Conservation (phyloP, 1,140 invertebrate genomes). For the Drosophila sp. region DNA sequence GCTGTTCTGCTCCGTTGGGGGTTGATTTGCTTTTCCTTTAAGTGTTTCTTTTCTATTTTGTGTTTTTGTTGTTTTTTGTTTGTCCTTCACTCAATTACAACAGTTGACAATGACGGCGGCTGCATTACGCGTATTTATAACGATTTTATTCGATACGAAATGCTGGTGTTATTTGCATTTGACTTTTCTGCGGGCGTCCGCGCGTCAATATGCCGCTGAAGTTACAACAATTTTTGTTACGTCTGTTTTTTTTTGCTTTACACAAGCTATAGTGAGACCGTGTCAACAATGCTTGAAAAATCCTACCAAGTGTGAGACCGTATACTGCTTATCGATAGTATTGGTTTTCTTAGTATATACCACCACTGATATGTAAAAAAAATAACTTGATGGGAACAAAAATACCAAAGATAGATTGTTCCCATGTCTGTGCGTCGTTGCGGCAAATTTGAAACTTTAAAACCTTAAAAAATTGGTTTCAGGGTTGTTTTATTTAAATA, state of each 20-base stretch:
- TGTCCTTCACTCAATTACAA: constrained; percentile 16
- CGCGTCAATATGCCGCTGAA: constrained; percentile 24
- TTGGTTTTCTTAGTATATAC: neutral
- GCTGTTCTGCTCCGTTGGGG: constrained; percentile 1
- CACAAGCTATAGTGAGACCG: neutral
- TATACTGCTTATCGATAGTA: neutral
- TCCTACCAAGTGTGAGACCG: neutral
- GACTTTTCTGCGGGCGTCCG: constrained; percentile 20
- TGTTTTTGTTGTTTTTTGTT: neutral
- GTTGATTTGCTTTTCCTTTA: constrained; percentile 5
- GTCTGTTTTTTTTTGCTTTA: constrained; percentile 11
- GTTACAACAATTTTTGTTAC: constrained; percentile 27
- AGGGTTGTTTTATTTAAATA: no score
- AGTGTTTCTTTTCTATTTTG: neutral
- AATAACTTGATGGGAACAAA: neutral
- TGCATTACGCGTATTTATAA: constrained; percentile 10
- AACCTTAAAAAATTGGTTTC: no score
- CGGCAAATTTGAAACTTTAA: no score
- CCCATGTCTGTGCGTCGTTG: neutral
- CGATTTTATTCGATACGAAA: constrained; percentile 13
- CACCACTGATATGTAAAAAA: no score
- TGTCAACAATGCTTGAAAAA: neutral
- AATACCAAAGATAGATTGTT: constrained; percentile 6
- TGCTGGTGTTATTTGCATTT: constrained; percentile 16
- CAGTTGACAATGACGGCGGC: constrained; percentile 19